Conservation (phyloP, 2,113 vertebrate genomes). For the Cochlearius cochlearius region DNA sequence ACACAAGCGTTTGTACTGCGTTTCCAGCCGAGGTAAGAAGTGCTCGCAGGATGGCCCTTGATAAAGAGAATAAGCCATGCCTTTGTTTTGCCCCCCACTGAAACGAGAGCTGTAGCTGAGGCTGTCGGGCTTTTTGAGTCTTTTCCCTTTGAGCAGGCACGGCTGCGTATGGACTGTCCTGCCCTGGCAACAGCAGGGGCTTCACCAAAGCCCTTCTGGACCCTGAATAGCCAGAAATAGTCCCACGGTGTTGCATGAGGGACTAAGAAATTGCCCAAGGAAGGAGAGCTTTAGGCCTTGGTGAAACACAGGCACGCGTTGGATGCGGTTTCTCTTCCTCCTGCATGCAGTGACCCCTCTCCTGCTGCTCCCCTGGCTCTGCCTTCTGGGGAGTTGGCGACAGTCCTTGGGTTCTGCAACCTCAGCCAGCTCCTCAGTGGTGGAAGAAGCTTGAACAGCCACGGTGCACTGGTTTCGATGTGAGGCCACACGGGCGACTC, state of each 20-base stretch:
- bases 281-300: background rate
- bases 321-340: background rate
- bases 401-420: fast-evolving
- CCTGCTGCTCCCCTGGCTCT: background rate
- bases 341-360: background rate
- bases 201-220: background rate
- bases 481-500: fast-evolving
- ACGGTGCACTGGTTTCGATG: fast-evolving
- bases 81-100: background rate
- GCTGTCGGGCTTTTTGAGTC: background rate
- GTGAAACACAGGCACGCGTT: fast-evolving
- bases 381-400: fast-evolving
- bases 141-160: background rate
- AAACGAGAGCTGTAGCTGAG: background rate
- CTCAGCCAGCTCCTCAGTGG: background rate
- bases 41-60: background rate
- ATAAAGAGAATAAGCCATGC: background rate
- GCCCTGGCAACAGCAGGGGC: background rate
- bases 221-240: background rate
- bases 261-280: background rate
- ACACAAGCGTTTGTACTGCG: background rate
- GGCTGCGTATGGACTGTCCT: fast-evolving
- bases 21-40: background rate
- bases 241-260: background rate
- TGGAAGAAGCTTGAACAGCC: background rate